Evolutionary conservation across 2,888 invertebrate species (phyloP), one percentile per base, ranked within the genome.

Genomic region (Netelia inedita): DNA sequence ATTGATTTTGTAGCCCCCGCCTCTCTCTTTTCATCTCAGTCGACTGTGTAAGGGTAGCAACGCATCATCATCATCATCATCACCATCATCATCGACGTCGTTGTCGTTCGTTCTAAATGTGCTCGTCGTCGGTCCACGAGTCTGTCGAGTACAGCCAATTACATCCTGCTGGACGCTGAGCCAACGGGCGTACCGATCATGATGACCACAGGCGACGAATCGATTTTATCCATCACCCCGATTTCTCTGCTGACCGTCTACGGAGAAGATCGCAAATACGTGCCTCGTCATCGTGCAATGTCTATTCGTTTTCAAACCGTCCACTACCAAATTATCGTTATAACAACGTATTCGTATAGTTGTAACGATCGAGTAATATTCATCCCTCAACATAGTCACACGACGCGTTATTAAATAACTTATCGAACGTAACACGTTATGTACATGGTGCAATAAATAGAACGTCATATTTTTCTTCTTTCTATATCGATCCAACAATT

Each of bases 181-280:
- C 69, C 63, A 74, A 69, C 68, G 79, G 55, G n/a, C 35, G 68
- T 66, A 65, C 41, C 46, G 28, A 74, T 43, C 50, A 63, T 53
- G 50, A 63, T 68, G 79, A 59, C 73, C 82, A 61, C 73, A 57
- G 69, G 69, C 73, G 46, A 79, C 53, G 69, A 73, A 69, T 83
- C 82, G 82, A 79, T 83, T 74, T 59, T 66, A n/a, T 55, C 11
- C 23, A 8, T 46, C 8, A 53, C 16, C 23, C 43, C 35, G 19
- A 14, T 43, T 55, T 41, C 10, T 21, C 53, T 41, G 10, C 35
- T n/a, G 41, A 35, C 19, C 50, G n/a, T 46, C 9, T 35, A 63
- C 8, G 23, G 16, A 74, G 63, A 41, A 28, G 16, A 5, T 23
- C n/a, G n/a, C 53, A 11, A 50, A 0, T 61, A 21, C 28, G 53